These are phyloP conservation scores for Pterocles gutturalis DNA, from an alignment of 2,113 vertebrate genomes.

Conservation along the genomic window DNA sequence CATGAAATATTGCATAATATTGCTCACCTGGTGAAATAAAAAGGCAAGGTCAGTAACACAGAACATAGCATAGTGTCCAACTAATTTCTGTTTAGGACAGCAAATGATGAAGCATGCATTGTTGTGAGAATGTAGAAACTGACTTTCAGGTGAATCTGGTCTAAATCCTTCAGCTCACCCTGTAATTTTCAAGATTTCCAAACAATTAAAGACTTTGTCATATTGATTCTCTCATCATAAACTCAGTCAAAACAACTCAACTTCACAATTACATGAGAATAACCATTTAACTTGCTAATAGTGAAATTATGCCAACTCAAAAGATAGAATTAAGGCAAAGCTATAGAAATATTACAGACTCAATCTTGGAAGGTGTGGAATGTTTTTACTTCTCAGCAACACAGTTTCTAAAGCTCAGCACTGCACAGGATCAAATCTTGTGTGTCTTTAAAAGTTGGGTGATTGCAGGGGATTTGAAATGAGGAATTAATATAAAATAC, in stretches of 20 bases:
- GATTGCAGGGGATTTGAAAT: background rate
- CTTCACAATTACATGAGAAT: background rate
- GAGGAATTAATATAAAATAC: background rate
- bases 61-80: background rate
- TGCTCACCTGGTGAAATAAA: background rate
- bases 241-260: background rate
- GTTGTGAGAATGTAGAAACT: background rate
- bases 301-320: background rate
- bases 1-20: background rate
- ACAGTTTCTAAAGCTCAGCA: background rate
- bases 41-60: background rate
- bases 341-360: background rate
- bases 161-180: background rate
- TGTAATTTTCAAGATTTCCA: background rate
- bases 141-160: background rate
- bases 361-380: rapidly evolving
- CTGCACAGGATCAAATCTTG: background rate
- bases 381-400: background rate
- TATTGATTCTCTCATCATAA: background rate
- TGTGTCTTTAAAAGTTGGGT: background rate
- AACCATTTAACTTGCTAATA: background rate
- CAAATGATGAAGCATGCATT: background rate
- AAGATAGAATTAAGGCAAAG: background rate
- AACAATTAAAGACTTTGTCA: background rate
- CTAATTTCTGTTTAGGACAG: background rate